phyloP scores from a whole-genome alignment of 1,140 invertebrate species.

The Drosophila aff. region DNA sequence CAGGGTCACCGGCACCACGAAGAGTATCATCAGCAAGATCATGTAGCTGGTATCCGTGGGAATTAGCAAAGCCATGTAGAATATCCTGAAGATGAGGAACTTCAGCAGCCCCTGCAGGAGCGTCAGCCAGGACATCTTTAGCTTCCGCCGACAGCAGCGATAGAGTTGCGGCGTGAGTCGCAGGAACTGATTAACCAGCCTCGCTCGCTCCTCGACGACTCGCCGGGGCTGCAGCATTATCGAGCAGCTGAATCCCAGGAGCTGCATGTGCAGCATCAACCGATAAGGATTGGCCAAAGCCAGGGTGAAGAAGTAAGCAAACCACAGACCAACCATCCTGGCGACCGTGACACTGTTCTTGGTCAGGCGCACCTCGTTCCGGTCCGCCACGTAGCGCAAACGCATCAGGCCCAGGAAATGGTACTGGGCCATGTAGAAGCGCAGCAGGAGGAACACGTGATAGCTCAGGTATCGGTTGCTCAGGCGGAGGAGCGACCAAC shows the following conservation, averaged over 20 bases:
- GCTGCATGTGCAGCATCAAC: constrained; percentile 47
- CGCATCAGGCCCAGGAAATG: constrained; percentile 50
- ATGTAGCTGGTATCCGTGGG: not conserved
- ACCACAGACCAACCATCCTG: constrained; percentile 40
- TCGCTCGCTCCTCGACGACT: constrained; percentile 12
- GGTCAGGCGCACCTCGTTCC: constrained; percentile 43
- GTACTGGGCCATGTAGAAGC: constrained; percentile 56
- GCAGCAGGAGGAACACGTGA: constrained; percentile 52
- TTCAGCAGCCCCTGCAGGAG: constrained; percentile 39
- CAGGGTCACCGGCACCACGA: constrained; percentile 35
- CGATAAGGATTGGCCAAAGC: constrained; percentile 31
- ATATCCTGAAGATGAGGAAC: constrained; percentile 40
- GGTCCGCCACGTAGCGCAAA: constrained; percentile 26
- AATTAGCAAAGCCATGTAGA: not conserved
- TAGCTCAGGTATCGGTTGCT: constrained; percentile 52
- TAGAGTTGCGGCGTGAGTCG: constrained; percentile 34
- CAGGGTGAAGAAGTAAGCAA: constrained; percentile 38
- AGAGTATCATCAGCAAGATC: not conserved
- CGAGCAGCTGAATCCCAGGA: constrained; percentile 46
- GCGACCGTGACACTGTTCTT: constrained; percentile 47
- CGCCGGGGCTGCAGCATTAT: constrained; percentile 44
- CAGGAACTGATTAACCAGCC: constrained; percentile 44
- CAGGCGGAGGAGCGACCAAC: constrained; percentile 38
- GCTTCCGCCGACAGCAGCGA: constrained; percentile 23
- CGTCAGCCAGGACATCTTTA: constrained; percentile 48